phyloP scores from a whole-genome alignment of 1,140 invertebrate genomes.

The Lucilia cuprina region DNA sequence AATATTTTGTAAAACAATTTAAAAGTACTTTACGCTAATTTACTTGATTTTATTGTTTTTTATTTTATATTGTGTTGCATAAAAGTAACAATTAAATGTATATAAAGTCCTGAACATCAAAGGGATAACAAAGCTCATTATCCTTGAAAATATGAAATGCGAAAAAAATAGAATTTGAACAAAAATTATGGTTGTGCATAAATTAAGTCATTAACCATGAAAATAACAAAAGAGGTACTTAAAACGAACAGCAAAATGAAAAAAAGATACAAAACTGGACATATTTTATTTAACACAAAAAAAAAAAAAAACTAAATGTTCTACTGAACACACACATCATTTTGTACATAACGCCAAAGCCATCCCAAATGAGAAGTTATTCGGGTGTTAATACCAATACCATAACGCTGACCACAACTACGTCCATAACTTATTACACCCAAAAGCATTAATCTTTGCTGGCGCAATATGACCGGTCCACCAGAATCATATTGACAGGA shows the following conservation, averaged over 20 bases:
- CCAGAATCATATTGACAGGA: conserved; percentile 59
- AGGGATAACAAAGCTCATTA: conserved; percentile 24
- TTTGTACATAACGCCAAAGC: conserved; percentile 63
- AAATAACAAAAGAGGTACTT: neutral
- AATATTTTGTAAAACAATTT: neutral
- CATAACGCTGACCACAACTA: conserved; percentile 64
- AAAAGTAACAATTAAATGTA: conserved; percentile 10
- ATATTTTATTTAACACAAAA: neutral
- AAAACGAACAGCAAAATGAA: conserved; percentile 4
- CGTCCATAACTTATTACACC: conserved; percentile 73
- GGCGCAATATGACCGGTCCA: conserved; percentile 50
- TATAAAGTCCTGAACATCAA: neutral
- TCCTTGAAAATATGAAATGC: conserved; percentile 15
- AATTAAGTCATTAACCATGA: conserved; percentile 27
- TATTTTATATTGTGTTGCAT: neutral
- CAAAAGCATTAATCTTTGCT: conserved; percentile 56
- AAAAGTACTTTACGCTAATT: conserved; percentile 28
- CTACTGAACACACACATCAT: conserved; percentile 46
- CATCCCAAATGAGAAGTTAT: conserved; percentile 72
- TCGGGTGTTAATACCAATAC: conserved; percentile 73
- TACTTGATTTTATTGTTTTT: neutral
- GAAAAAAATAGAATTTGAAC: neutral
- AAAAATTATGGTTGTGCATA: conserved; percentile 1
- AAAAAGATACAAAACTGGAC: neutral
- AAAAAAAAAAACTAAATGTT: neutral